phyloP scores from a whole-genome alignment of 2,113 vertebrate genomes.

The Leucopsar rothschildi region DNA sequence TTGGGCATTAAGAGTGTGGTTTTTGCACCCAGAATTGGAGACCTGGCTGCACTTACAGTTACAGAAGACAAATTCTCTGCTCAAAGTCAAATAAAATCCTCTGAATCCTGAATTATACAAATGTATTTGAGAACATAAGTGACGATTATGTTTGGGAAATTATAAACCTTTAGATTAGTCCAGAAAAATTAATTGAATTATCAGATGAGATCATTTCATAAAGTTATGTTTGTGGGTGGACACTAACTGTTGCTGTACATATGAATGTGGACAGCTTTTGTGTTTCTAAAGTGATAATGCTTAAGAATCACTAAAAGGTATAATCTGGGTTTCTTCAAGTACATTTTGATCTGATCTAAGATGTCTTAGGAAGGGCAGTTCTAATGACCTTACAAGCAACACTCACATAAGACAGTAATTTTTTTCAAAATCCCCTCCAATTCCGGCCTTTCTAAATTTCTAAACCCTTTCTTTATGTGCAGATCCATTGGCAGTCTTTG shows the following conservation, averaged over 20 bases:
- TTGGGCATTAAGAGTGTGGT: not conserved
- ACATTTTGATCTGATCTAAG: not conserved
- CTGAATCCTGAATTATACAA: not conserved
- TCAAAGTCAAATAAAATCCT: not conserved
- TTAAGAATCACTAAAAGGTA: not conserved
- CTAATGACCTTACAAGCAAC: not conserved
- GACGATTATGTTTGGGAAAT: not conserved
- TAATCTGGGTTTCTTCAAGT: not conserved
- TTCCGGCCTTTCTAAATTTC: not conserved
- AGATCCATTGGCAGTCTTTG: not conserved
- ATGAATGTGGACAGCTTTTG: not conserved
- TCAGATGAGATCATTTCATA: not conserved
- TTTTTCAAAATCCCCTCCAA: fast-evolving
- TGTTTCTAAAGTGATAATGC: not conserved
- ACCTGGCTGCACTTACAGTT: not conserved
- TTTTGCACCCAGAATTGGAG: not conserved
- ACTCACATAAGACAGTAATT: not conserved
- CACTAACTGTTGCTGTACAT: not conserved
- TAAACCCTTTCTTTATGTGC: not conserved
- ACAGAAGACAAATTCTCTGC: not conserved
- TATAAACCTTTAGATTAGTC: not conserved
- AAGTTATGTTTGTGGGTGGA: not conserved
- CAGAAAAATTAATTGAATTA: not conserved
- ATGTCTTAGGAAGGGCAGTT: not conserved
- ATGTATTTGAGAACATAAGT: not conserved